Evolutionary conservation across 2,888 invertebrate species (phyloP).

Genomic region (Rhynchonema sp.): DNA sequence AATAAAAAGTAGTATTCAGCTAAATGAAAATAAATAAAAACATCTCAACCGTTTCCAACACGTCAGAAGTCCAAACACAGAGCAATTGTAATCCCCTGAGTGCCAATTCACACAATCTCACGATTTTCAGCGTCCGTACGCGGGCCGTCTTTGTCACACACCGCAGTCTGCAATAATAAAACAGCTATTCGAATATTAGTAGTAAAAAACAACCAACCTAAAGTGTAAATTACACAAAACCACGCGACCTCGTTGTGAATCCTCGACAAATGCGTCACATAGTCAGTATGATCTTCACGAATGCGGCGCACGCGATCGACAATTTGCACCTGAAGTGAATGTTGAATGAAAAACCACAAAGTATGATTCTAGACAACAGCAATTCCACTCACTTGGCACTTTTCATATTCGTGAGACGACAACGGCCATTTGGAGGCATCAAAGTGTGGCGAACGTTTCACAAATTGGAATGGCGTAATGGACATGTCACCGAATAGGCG

Average conservation of each 20-base stretch:
- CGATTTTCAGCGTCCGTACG: constrained; percentile 76
- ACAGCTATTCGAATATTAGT: too few species aligned
- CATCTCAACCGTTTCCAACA: constrained; percentile 46
- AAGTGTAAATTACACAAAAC: too few species aligned
- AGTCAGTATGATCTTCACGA: constrained; percentile 85
- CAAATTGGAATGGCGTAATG: constrained; percentile 92
- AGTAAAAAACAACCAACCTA: too few species aligned
- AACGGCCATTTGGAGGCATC: constrained; percentile 71
- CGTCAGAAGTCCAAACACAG: constrained; percentile 87
- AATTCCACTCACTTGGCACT: too few species aligned
- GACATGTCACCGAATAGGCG: constrained; percentile 98
- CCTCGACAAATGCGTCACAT: constrained; percentile 78
- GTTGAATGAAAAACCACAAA: too few species aligned
- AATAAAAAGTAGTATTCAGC: too few species aligned
- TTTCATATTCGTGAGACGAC: constrained; percentile 55
- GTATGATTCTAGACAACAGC: too few species aligned
- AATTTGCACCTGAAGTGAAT: too few species aligned
- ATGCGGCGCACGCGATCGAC: constrained; percentile 80
- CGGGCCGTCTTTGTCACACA: constrained; percentile 42
- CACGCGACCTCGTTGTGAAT: constrained; percentile 47
- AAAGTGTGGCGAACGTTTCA: constrained; percentile 76
- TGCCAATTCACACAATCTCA: constrained; percentile 69
- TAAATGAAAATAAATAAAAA: too few species aligned
- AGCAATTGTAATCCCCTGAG: constrained; percentile 74
- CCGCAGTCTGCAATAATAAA: constrained; percentile 10